Evolutionary conservation across 2,797 vertebrate species (phyloP).

Genomic region (Cheirogaleus major): DNA sequence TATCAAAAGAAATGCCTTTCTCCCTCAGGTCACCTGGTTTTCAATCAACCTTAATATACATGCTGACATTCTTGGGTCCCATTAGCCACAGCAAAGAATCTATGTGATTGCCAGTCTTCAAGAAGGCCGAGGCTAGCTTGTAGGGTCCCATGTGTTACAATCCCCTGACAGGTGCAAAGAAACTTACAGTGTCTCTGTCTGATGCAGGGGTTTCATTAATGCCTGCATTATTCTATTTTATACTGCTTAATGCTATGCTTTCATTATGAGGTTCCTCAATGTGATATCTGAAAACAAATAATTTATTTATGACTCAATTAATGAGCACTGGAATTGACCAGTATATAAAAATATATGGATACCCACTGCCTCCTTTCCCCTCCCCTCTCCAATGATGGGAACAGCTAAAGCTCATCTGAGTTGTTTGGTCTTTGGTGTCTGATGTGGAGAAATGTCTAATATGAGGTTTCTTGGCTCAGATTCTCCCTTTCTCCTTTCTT

Average conservation of each 20-base stretch:
- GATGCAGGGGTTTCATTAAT: background rate
- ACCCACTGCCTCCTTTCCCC: background rate
- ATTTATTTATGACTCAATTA: background rate
- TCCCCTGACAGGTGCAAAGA: background rate
- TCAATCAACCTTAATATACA: background rate
- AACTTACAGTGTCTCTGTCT: background rate
- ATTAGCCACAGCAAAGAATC: background rate
- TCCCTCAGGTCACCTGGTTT: conserved; percentile 13
- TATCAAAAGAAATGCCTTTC: background rate
- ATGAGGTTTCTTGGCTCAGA: background rate
- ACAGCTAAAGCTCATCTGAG: background rate
- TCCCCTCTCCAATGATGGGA: background rate
- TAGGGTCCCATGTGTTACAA: background rate
- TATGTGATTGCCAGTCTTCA: background rate
- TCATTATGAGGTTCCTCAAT: background rate
- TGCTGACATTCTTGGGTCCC: background rate
- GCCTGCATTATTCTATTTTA: background rate
- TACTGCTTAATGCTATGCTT: background rate
- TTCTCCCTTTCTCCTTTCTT: background rate
- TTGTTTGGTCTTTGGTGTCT: background rate
- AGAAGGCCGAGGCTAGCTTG: background rate
- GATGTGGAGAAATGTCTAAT: background rate
- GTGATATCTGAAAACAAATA: background rate
- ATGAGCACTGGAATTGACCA: background rate
- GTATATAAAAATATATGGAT: background rate